phyloP scores from a whole-genome alignment of 2,113 vertebrate species.

The Lasiurus cinereus region DNA sequence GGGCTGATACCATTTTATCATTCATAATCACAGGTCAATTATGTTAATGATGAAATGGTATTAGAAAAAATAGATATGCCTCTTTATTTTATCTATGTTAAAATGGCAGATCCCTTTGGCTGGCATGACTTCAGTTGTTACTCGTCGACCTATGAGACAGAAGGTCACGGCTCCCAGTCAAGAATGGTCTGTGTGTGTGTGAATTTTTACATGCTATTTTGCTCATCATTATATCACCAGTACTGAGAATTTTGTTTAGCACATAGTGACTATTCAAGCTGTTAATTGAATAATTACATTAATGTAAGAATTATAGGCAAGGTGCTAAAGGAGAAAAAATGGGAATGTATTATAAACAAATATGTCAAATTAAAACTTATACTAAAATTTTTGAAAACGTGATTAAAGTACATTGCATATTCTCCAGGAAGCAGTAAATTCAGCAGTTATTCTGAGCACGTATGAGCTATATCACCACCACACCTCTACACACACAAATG shows the following conservation, averaged over 20 bases:
- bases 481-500: background rate
- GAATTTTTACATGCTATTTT: background rate
- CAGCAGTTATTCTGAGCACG: background rate
- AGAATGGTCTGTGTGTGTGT: background rate
- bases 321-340: background rate
- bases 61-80: background rate
- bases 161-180: background rate
- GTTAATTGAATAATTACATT: background rate
- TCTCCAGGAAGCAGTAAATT: background rate
- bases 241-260: background rate
- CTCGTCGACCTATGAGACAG: too few species aligned
- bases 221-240: background rate
- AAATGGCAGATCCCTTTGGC: background rate
- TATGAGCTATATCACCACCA: accelerated
- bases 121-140: too few species aligned
- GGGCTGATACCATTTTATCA: background rate
- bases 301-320: background rate
- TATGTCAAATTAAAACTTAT: background rate
- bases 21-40: background rate
- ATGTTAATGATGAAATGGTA: background rate
- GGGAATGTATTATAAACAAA: background rate
- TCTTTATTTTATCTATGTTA: background rate
- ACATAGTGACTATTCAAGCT: background rate
- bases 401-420: background rate
- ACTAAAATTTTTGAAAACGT: background rate